Percentiles rank a stretch among this genome's conserved stretches.
Evolutionary conservation across 1,140 invertebrate genomes (phyloP).

Genomic region (Macrocentrus cingulum): DNA sequence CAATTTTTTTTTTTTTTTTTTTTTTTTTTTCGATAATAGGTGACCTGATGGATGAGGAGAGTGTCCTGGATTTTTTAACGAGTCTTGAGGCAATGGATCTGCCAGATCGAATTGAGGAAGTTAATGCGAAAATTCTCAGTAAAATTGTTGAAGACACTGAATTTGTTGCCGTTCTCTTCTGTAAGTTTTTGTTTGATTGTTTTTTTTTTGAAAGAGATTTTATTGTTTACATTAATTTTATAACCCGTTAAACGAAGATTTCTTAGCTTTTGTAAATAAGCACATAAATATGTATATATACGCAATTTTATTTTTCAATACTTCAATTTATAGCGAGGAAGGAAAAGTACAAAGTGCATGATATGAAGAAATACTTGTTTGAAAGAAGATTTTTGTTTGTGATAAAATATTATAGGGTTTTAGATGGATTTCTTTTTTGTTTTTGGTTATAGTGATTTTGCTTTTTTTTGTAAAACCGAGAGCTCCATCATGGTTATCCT

Average conservation of each 20-base stretch:
- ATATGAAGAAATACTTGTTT: too few relatives aligned
- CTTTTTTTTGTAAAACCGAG: too few relatives aligned
- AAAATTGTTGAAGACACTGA: conserved; percentile 92
- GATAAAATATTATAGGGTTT: too few relatives aligned
- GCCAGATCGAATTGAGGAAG: conserved; percentile 94
- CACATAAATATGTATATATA: not conserved
- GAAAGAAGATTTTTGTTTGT: too few relatives aligned
- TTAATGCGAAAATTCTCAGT: conserved; percentile 85
- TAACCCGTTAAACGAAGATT: not conserved
- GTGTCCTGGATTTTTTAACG: conserved; percentile 88
- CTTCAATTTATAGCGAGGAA: not conserved
- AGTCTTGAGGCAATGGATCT: conserved; percentile 92
- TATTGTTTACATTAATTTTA: not conserved
- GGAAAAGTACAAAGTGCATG: too few relatives aligned
- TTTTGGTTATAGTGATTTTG: too few relatives aligned
- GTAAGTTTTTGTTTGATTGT: conserved; percentile 68
- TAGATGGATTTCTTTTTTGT: too few relatives aligned
- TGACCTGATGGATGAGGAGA: conserved; percentile 93
- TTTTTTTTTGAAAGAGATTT: not conserved
- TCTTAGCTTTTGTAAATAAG: conserved; percentile 18
- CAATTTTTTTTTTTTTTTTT: conserved; percentile 1
- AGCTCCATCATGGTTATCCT: conserved; percentile 1
- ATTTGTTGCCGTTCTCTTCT: conserved; percentile 91
- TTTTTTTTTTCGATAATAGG: conserved; percentile 57
- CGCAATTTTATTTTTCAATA: not conserved